Evolutionary conservation across 2,888 invertebrate species (phyloP), one percentile per base, ranked within the genome.

Genomic region (Abscondita cerata): DNA sequence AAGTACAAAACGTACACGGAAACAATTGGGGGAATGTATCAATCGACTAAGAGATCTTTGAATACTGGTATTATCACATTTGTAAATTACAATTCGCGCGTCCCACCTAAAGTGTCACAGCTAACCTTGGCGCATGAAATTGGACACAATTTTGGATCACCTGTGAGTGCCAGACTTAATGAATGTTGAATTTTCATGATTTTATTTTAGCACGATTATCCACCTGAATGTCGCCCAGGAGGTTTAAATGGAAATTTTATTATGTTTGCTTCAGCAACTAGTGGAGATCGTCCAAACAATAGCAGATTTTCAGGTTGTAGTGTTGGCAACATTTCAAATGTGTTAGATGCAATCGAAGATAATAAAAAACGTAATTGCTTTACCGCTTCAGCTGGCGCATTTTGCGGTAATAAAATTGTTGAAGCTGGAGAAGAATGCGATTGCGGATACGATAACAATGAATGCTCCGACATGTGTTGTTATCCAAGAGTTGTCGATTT

Each of bases 41-140:
- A 97, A 78, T 93, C 93, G 70, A 96, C 95, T 6, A 95, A 94
- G 80, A 87, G 97, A 65, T 96, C 95, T 9, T 86, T 99, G 40
- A 99, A 99, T 83, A 99, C 98, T 0, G 99, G 98, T 61, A 98
- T 99, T 76, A 98, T 99, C 66, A 99, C 98, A 0, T 95, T 98
- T 79, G 96, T 98, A 66, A 99, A 99, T 84, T 99, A 99, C 83
- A 97, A 97, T 80, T 94, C 93, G 76, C 84, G 96, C 34, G 98
- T 99, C 57, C 97, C 98, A 58, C 95, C 97, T 0, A 95, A 97
- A 82, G 98, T 99, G 18, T 98, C 98, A 33, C 97, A 98, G 79
- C 83, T 98, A 64, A 99, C 98, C 0, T 83, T 99, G 69, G 99
- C 99, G 0, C 99, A 99, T 80, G 99, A 99, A 82, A 94, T 94